Evolutionary conservation across 2,797 vertebrate species (phyloP).

Genomic region (Salmo trutta): DNA sequence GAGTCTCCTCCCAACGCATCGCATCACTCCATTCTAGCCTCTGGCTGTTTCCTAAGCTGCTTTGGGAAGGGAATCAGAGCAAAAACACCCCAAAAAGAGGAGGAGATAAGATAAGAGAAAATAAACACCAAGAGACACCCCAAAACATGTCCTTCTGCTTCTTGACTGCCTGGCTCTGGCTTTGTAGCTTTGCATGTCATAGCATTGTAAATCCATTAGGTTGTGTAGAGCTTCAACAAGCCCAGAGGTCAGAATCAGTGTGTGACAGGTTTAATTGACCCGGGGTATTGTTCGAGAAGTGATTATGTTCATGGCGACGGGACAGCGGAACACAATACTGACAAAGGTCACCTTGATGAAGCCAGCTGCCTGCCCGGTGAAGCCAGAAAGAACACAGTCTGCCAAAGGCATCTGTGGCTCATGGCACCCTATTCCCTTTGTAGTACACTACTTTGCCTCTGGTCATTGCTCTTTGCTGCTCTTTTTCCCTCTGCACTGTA

Average conservation of each 20-base stretch:
- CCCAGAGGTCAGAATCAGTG: not conserved
- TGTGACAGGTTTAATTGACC: slow-evolving; percentile 5
- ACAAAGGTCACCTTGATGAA: slow-evolving; percentile 68
- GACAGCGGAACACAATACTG: not conserved
- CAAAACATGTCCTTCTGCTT: not conserved
- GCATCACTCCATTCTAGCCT: slow-evolving; percentile 9
- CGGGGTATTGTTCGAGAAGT: not conserved
- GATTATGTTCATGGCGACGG: not conserved
- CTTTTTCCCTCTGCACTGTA: too few species aligned
- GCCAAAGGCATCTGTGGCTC: too few species aligned
- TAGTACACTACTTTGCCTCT: too few species aligned
- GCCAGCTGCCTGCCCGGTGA: slow-evolving; percentile 63
- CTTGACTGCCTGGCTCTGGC: not conserved
- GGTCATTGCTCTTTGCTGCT: too few species aligned
- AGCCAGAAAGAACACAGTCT: slow-evolving; percentile 42
- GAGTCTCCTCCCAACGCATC: slow-evolving; percentile 10
- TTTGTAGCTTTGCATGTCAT: not conserved
- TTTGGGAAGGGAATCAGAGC: slow-evolving; percentile 32
- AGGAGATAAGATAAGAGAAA: not conserved
- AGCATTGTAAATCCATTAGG: not conserved
- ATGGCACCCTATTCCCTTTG: too few species aligned
- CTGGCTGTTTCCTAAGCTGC: slow-evolving; percentile 20
- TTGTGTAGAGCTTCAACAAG: not conserved
- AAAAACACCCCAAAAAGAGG: slow-evolving; percentile 23
- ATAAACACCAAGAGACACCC: not conserved